phyloP scores from a whole-genome alignment of 2,888 invertebrate species.

The Dermolepida albohirtum region DNA sequence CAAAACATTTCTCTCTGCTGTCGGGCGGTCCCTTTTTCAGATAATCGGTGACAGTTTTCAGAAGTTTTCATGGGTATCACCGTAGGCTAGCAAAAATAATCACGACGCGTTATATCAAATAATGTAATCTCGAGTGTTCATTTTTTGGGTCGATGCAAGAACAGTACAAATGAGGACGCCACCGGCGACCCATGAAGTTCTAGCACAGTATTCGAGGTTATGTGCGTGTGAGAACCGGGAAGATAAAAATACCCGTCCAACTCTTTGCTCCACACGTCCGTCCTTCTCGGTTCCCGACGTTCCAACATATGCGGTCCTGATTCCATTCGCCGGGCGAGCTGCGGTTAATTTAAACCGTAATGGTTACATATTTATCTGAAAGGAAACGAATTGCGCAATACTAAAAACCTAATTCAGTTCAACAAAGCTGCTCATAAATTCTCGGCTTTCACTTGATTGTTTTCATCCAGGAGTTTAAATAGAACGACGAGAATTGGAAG shows the following conservation, averaged over 20 bases:
- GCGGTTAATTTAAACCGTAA: constrained; percentile 26
- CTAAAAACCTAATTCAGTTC: constrained; percentile 30
- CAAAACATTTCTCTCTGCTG: constrained; percentile 15
- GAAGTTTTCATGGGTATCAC: constrained; percentile 21
- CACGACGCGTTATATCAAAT: constrained; percentile 23
- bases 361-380: constrained; percentile 32
- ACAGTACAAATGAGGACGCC: constrained; percentile 9
- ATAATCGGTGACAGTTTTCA: constrained; percentile 30
- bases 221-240: too few species aligned
- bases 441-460: constrained; percentile 25
- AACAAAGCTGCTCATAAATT: constrained; percentile 22
- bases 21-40: constrained; percentile 15
- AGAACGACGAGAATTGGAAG: neutral
- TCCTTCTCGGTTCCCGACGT: neutral
- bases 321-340: constrained; percentile 22
- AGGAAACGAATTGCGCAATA: constrained; percentile 26
- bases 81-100: constrained; percentile 17
- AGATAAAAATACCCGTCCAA: neutral
- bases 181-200: constrained; percentile 1
- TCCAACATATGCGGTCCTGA: constrained; percentile 10
- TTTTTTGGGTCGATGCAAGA: constrained; percentile 20
- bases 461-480: constrained; percentile 18
- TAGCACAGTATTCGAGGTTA: neutral
- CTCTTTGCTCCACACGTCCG: neutral
- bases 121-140: constrained; percentile 30